Percentiles rank a stretch among this genome's conserved stretches.
phyloP scores from a whole-genome alignment of 1,140 invertebrate species.

The Teleogryllus occipitalis region DNA sequence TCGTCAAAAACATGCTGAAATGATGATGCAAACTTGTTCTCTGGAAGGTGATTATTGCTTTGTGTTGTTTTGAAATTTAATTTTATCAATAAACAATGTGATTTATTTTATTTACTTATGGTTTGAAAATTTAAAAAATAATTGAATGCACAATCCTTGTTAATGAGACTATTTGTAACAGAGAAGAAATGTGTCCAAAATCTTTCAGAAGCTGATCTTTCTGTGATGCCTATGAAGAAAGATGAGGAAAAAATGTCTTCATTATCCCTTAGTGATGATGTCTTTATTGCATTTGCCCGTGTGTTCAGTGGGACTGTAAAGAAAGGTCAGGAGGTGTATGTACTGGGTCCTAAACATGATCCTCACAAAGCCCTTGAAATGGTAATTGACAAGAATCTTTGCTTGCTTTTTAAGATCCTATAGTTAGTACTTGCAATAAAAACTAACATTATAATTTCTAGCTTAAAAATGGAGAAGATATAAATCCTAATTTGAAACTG shows the following conservation, averaged over 20 bases:
- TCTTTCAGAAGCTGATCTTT: not conserved
- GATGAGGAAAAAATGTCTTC: not conserved
- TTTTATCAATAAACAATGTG: not conserved
- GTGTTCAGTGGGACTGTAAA: slow-evolving; percentile 83
- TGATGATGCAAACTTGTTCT: slow-evolving; percentile 11
- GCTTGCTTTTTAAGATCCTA: not conserved
- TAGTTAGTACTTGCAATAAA: not conserved
- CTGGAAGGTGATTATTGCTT: not conserved
- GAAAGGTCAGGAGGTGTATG: slow-evolving; percentile 70
- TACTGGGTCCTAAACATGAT: slow-evolving; percentile 86
- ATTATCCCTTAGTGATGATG: slow-evolving; percentile 44
- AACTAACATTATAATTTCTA: not conserved
- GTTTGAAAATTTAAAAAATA: not conserved
- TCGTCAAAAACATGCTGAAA: slow-evolving; percentile 51
- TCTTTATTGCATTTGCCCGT: slow-evolving; percentile 87
- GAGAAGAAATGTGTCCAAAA: not conserved
- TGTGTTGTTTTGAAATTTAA: not conserved
- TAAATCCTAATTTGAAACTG: slow-evolving; percentile 47
- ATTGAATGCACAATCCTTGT: not conserved
- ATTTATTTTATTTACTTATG: not conserved
- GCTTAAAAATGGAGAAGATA: slow-evolving; percentile 32
- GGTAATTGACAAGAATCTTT: slow-evolving; percentile 26
- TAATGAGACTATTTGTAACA: not conserved
- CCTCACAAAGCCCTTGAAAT: slow-evolving; percentile 49
- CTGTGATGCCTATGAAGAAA: not conserved